A percentile compares a stretch with the other conserved stretches of the same genome.
These are phyloP conservation scores for Eulemur albifrons DNA, from an alignment of 2,797 vertebrate genomes.

Conservation along the genomic window DNA sequence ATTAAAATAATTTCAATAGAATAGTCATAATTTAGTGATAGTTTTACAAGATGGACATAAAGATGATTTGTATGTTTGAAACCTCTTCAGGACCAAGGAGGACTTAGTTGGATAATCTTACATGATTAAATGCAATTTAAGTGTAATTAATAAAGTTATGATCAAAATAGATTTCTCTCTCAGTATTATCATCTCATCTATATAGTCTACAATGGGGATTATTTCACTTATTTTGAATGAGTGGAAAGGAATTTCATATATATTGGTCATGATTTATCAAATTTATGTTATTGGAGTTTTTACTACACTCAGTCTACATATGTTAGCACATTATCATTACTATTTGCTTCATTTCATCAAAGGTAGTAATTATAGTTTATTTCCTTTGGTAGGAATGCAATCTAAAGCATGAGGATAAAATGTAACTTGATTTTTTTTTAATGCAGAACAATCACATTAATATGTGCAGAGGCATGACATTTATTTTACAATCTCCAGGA, in stretches of 20 bases:
- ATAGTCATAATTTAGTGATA: neutral
- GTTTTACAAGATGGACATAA: neutral
- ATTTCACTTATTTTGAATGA: neutral
- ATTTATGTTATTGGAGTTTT: neutral
- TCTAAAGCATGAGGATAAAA: neutral
- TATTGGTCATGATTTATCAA: neutral
- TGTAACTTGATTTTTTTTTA: conserved; percentile 3
- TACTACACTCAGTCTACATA: neutral
- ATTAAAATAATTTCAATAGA: neutral
- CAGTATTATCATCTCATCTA: neutral
- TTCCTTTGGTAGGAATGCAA: neutral
- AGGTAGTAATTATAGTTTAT: neutral
- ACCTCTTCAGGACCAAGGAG: neutral
- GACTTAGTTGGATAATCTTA: neutral
- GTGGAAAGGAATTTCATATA: neutral
- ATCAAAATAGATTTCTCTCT: neutral
- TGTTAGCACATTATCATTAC: neutral
- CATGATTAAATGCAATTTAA: neutral
- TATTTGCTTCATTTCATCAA: neutral
- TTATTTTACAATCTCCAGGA: neutral
- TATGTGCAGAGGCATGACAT: neutral
- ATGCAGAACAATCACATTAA: conserved; percentile 20
- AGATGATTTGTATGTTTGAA: neutral
- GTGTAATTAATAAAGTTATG: neutral
- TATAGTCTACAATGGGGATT: neutral